A percentile compares a stretch with the other conserved stretches of the same genome.
phyloP scores from a whole-genome alignment of 2,797 vertebrate species.

The Bucorvus abyssinicus region DNA sequence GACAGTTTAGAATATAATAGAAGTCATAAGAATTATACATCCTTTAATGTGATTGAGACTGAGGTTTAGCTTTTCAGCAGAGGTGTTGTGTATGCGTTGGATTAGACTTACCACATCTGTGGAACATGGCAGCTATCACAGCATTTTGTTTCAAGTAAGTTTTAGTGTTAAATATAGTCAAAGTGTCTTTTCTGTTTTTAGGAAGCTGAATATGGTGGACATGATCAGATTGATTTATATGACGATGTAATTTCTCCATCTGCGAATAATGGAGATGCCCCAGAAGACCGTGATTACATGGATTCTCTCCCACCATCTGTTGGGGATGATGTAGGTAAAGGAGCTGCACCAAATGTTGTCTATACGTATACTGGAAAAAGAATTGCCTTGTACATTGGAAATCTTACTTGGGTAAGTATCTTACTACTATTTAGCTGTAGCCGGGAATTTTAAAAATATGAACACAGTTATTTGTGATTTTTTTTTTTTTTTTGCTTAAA shows the following conservation, averaged over 20 bases:
- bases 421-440: neutral
- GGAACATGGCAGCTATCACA: neutral
- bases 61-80: neutral
- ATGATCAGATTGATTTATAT: constrained; percentile 97
- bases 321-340: constrained; percentile 91
- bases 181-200: constrained; percentile 65
- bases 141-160: neutral
- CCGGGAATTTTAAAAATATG: neutral
- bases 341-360: constrained; percentile 88
- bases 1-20: neutral
- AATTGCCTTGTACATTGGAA: constrained; percentile 97
- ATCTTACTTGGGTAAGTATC: constrained; percentile 93
- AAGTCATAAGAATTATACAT: neutral
- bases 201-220: constrained; percentile 95
- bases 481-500: neutral
- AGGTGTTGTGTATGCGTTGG: neutral
- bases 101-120: neutral
- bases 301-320: constrained; percentile 90
- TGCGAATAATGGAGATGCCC: constrained; percentile 98
- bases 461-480: neutral
- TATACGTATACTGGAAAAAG: constrained; percentile 97
- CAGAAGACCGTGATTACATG: constrained; percentile 96
- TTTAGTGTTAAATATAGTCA: constrained; percentile 24
- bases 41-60: neutral
- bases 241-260: constrained; percentile 98